Evolutionary conservation across 2,888 invertebrate species (phyloP).

Genomic region (Microdon myrmicae): DNA sequence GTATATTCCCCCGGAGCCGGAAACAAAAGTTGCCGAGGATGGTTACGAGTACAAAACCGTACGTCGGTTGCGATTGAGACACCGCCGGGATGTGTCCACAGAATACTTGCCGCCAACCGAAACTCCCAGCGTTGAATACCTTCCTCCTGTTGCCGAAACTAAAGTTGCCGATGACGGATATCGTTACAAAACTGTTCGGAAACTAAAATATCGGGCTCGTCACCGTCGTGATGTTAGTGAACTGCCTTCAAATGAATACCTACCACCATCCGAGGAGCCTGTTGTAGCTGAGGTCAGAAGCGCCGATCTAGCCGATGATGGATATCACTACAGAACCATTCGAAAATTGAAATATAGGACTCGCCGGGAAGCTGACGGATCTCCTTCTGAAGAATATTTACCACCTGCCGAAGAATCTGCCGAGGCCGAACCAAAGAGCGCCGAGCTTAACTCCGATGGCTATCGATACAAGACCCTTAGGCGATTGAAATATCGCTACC

Average conservation of each 20-base stretch:
- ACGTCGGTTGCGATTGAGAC: conserved; percentile 55
- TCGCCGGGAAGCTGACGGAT: conserved; percentile 52
- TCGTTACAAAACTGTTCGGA: conserved; percentile 64
- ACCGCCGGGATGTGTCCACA: conserved; percentile 59
- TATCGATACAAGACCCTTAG: conserved; percentile 64
- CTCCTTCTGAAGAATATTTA: conserved; percentile 58
- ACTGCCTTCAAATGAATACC: conserved; percentile 57
- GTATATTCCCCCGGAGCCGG: conserved; percentile 40
- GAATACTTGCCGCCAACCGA: conserved; percentile 61
- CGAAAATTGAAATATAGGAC: conserved; percentile 57
- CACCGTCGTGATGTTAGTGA: conserved; percentile 62
- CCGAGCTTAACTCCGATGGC: conserved; percentile 61
- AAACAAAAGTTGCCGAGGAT: conserved; percentile 56
- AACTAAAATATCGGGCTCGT: conserved; percentile 60
- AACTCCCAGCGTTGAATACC: conserved; percentile 58
- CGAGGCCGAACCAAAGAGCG: conserved; percentile 54
- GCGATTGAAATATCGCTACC: conserved; percentile 60
- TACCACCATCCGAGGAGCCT: conserved; percentile 58
- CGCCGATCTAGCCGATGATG: conserved; percentile 58
- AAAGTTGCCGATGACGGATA: conserved; percentile 62
- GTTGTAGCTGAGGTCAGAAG: conserved; percentile 60
- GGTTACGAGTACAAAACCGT: conserved; percentile 61
- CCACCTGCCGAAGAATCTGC: conserved; percentile 54
- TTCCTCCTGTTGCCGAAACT: conserved; percentile 59
- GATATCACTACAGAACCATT: conserved; percentile 60